Conservation (phyloP, 2,888 invertebrate species). For the Nomada fabriciana region DNA sequence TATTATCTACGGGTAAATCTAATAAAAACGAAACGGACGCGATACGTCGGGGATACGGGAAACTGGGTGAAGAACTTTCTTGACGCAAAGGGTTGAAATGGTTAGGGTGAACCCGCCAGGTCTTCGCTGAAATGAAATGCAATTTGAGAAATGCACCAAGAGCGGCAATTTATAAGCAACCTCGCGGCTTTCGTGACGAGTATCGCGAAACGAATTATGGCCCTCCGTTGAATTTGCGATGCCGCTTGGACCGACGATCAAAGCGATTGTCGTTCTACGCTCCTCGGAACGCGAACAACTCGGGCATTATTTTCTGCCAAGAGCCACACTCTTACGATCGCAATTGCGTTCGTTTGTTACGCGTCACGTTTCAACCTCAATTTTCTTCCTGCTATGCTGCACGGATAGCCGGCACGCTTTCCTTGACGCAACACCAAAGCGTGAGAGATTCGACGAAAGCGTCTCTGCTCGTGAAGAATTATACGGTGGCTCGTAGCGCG, state of each 20-base stretch:
- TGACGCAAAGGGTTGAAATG: neutral
- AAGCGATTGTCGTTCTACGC: slow-evolving; percentile 6
- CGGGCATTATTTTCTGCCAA: neutral
- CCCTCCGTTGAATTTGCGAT: neutral
- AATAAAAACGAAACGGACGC: neutral
- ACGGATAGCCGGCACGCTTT: neutral
- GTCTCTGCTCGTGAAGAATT: neutral
- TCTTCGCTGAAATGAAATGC: no score
- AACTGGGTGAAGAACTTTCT: neutral
- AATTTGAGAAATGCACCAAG: neutral
- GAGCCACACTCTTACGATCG: neutral
- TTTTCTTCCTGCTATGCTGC: slow-evolving; percentile 28
- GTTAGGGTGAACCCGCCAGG: no score
- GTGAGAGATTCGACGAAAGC: neutral
- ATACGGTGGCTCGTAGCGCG: no score
- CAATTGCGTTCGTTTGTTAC: slow-evolving; percentile 51
- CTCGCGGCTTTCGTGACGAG: neutral
- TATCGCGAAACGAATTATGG: slow-evolving; percentile 10
- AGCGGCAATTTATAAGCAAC: slow-evolving; percentile 9
- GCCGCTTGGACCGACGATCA: neutral
- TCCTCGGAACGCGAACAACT: slow-evolving; percentile 6
- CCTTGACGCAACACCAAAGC: neutral
- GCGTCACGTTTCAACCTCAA: slow-evolving; percentile 39
- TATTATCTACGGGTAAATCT: neutral
- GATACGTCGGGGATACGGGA: neutral